phyloP scores from a whole-genome alignment of 2,888 invertebrate genomes.

The Embidobia sp. region DNA sequence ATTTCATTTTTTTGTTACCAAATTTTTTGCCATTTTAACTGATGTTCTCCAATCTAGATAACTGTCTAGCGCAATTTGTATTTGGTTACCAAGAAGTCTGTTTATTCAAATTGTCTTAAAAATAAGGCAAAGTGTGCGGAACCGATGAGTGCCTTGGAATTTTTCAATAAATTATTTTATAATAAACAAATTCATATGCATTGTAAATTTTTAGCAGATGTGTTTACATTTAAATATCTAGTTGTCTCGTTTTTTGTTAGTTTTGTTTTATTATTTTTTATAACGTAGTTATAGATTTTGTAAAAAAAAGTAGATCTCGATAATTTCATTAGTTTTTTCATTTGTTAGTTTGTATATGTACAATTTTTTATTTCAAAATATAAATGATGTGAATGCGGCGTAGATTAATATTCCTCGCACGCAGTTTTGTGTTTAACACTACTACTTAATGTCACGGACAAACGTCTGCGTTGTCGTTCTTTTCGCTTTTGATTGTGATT shows the following conservation, averaged over 20 bases:
- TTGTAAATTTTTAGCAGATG: constrained; percentile 3
- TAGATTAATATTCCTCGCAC: constrained; percentile 67
- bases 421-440: constrained; percentile 72
- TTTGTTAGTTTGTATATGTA: neutral
- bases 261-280: neutral
- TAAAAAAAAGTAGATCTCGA: too few species aligned
- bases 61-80: constrained; percentile 64
- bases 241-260: too few species aligned
- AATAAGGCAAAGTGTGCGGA: constrained; percentile 55
- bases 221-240: neutral
- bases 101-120: constrained; percentile 39
- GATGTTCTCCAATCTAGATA: constrained; percentile 26
- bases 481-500: constrained; percentile 73
- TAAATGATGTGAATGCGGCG: constrained; percentile 28
- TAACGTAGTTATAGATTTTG: neutral
- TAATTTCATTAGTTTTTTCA: neutral
- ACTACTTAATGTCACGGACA: constrained; percentile 70
- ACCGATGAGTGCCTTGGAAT: constrained; percentile 77
- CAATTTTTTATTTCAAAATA: neutral
- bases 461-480: constrained; percentile 72
- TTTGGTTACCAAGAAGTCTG: constrained; percentile 17
- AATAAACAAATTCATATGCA: constrained; percentile 61
- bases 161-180: constrained; percentile 80
- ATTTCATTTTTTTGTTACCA: neutral
- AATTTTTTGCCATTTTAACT: neutral